Percentiles rank a stretch among this genome's conserved stretches.
These are phyloP conservation scores for Lepidocyrtoides sp. DNA, from an alignment of 2,888 invertebrate genomes.

Conservation along the genomic window DNA sequence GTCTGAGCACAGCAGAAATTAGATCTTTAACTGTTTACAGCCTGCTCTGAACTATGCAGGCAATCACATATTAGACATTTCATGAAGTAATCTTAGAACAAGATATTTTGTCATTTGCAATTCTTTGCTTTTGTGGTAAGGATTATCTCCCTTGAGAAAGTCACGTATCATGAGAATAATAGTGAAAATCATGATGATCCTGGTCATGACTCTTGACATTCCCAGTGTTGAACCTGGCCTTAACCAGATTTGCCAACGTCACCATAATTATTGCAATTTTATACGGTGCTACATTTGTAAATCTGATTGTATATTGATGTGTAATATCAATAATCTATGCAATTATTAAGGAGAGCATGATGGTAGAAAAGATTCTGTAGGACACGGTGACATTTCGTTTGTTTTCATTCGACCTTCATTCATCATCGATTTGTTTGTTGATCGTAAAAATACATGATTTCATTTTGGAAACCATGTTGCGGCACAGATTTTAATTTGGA, in stretches of 20 bases:
- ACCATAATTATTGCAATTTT: background rate
- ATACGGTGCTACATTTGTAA: background rate
- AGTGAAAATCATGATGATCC: slow-evolving; percentile 28
- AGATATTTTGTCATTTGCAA: too few species aligned
- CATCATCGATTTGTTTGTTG: too few species aligned
- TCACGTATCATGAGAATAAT: background rate
- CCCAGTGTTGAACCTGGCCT: slow-evolving; percentile 11
- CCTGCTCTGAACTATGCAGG: background rate
- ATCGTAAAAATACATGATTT: too few species aligned
- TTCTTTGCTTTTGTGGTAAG: too few species aligned
- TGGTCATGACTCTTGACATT: slow-evolving; percentile 24
- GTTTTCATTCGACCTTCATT: too few species aligned
- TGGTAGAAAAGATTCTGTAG: too few species aligned
- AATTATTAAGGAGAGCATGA: too few species aligned
- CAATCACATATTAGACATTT: background rate
- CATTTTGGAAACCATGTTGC: too few species aligned
- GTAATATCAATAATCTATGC: too few species aligned
- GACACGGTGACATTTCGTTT: too few species aligned
- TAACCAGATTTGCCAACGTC: background rate
- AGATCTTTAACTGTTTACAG: background rate
- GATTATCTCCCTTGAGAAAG: background rate
- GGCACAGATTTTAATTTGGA: too few species aligned
- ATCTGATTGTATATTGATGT: background rate
- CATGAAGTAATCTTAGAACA: background rate
- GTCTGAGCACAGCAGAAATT: background rate